Evolutionary conservation across 1,140 invertebrate genomes (phyloP).

Genomic region (Drosophila pruinosa): DNA sequence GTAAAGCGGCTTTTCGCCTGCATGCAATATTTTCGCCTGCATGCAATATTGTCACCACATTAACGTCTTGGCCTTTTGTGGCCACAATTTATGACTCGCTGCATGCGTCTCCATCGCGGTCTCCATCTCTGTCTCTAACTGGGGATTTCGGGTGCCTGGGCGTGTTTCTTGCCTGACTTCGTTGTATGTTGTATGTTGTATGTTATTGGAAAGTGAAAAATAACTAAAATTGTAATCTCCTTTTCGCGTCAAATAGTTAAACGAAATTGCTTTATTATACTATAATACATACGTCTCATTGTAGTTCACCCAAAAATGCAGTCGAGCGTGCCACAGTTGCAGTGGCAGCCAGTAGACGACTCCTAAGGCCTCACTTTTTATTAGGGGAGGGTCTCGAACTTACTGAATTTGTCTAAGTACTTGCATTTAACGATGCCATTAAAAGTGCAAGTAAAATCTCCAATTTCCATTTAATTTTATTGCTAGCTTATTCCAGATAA

Average conservation of each 20-base stretch:
- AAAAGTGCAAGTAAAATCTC: background rate
- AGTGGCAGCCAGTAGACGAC: too few relatives aligned
- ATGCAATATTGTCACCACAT: conserved; percentile 81
- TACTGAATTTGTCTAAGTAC: conserved; percentile 1
- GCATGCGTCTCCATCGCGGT: conserved; percentile 42
- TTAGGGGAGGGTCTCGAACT: background rate
- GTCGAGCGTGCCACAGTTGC: conserved; percentile 25
- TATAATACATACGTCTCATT: conserved; percentile 48
- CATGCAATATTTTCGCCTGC: conserved; percentile 57
- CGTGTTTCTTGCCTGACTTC: conserved; percentile 10
- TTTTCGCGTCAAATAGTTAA: conserved; percentile 72
- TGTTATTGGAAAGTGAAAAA: conserved; percentile 80
- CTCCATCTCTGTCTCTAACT: background rate
- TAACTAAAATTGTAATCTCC: conserved; percentile 77
- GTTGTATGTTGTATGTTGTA: conserved; percentile 34
- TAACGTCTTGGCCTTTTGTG: conserved; percentile 80
- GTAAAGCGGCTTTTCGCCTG: conserved; percentile 56
- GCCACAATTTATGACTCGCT: conserved; percentile 74
- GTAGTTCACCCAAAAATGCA: conserved; percentile 16
- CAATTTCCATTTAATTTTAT: conserved; percentile 3
- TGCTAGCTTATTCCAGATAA: background rate
- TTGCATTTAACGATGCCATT: conserved; percentile 15
- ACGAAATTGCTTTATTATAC: conserved; percentile 74
- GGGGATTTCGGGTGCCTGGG: conserved; percentile 7
- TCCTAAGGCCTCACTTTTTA: too few relatives aligned